Evolutionary conservation across 2,888 invertebrate genomes (phyloP).

Genomic region (Rotaria sp.): DNA sequence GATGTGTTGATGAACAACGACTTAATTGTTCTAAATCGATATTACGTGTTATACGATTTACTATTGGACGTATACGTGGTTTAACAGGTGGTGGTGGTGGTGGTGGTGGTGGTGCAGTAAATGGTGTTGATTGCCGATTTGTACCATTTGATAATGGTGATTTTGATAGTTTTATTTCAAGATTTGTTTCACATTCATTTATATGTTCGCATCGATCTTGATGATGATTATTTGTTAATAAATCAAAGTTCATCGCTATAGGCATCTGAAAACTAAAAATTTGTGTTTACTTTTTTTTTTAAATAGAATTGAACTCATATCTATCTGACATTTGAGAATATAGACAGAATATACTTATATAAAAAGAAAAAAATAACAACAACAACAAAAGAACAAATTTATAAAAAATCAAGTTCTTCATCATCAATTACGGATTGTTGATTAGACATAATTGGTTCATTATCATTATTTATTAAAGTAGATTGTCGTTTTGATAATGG

Average conservation of each 20-base stretch:
- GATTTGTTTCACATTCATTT: not conserved
- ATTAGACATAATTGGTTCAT: not conserved
- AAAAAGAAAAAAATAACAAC: not conserved
- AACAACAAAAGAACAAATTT: not conserved
- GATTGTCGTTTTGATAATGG: not conserved
- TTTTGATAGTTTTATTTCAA: not conserved
- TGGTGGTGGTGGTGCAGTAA: not conserved
- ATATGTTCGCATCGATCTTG: not conserved
- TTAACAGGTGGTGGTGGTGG: not conserved
- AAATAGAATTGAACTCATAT: not conserved
- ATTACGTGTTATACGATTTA: not conserved
- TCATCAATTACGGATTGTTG: not conserved
- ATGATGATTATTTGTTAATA: not conserved
- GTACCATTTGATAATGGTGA: conserved; percentile 1
- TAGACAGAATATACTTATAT: not conserved
- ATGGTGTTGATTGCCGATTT: not conserved
- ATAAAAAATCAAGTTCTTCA: conserved; percentile 5
- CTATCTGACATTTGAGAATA: not conserved
- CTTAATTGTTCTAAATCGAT: not conserved
- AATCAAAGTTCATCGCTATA: not conserved
- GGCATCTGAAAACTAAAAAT: not conserved
- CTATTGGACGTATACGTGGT: not conserved
- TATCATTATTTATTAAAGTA: not conserved
- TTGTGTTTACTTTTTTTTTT: not conserved
- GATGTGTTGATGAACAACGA: not conserved